These are phyloP conservation scores for Glareola pratincola DNA, from an alignment of 2,113 vertebrate species.

Conservation along the genomic window DNA sequence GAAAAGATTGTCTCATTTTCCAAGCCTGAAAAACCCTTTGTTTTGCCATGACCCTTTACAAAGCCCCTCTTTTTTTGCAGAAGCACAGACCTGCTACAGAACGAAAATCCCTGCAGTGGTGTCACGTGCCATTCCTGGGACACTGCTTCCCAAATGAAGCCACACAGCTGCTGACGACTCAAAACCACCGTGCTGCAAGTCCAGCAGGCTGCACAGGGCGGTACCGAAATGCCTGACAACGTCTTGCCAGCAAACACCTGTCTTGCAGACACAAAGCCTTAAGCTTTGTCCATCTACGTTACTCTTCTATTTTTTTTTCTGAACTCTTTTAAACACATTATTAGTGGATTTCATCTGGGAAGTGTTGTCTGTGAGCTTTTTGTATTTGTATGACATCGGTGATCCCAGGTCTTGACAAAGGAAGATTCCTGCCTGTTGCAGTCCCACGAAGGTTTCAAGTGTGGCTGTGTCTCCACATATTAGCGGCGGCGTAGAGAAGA, in stretches of 20 bases:
- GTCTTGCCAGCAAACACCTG: background rate
- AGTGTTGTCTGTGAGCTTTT: background rate
- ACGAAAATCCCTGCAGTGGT: background rate
- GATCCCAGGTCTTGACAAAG: background rate
- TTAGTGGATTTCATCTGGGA: background rate
- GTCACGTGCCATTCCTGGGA: no score
- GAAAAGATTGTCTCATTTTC: background rate
- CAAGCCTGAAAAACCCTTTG: background rate
- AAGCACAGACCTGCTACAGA: background rate
- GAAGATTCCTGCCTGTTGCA: background rate
- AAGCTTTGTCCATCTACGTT: accelerated
- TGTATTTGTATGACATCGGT: background rate
- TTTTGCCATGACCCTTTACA: background rate
- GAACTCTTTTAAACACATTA: background rate
- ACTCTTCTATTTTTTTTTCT: background rate
- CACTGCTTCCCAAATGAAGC: background rate
- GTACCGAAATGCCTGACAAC: background rate
- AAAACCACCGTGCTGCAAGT: background rate
- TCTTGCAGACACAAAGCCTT: background rate
- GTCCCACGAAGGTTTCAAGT: accelerated
- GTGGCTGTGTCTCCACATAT: background rate
- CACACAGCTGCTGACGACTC: background rate
- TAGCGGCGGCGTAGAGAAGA: background rate
- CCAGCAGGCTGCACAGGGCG: accelerated
- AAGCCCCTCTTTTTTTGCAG: background rate